phyloP scores from a whole-genome alignment of 2,797 vertebrate species.

The Xiphorhynchus erythropygius region DNA sequence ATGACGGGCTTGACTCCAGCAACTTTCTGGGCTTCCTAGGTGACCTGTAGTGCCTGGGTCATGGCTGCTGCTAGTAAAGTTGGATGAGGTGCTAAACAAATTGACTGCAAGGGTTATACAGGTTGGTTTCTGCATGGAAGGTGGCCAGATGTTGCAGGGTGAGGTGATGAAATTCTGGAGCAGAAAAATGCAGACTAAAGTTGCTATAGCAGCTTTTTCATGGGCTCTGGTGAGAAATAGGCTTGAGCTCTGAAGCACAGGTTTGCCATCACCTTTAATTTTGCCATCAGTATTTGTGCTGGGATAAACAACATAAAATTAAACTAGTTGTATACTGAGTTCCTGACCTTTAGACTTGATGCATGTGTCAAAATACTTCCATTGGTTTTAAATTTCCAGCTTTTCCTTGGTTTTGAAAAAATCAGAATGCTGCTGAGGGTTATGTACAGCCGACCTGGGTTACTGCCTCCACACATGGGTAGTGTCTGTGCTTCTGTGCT shows the following conservation, averaged over 20 bases:
- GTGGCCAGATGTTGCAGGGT: not conserved
- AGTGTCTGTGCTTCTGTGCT: not conserved
- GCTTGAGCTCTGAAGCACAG: not conserved
- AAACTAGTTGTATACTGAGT: not conserved
- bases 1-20: accelerated
- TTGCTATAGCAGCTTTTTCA: not conserved
- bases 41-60: not conserved
- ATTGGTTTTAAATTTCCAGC: not conserved
- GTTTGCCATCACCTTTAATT: not conserved
- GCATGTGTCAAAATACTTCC: not conserved
- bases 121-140: not conserved
- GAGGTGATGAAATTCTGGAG: not conserved
- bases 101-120: accelerated
- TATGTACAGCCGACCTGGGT: not conserved
- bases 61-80: not conserved
- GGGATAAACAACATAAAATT: not conserved
- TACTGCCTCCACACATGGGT: not conserved
- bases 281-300: not conserved
- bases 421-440: not conserved
- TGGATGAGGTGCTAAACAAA: accelerated
- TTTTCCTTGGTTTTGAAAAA: not conserved
- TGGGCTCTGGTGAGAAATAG: not conserved
- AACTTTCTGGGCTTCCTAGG: not conserved
- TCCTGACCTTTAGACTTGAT: not conserved
- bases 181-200: not conserved